phyloP scores from a whole-genome alignment of 37 sponge, comb jelly and placozoan species.

The Geodia barretti region DNA sequence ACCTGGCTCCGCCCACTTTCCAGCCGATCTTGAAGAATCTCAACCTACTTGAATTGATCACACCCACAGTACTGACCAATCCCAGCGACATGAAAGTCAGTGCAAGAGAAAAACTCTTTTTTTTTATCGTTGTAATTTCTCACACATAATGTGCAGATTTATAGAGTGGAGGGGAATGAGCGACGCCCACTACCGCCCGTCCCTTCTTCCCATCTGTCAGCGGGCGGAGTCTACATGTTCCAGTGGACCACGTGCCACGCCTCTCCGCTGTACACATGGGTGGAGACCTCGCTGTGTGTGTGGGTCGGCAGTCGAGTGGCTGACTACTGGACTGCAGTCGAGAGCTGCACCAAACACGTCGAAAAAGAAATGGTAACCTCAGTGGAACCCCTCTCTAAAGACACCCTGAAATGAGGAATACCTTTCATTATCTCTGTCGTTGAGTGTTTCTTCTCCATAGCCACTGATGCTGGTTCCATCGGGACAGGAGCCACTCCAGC shows the following conservation, averaged over 20 bases:
- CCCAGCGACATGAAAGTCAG: background rate
- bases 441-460: background rate
- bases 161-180: background rate
- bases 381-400: too few relatives aligned
- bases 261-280: constrained; percentile 41
- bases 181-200: background rate
- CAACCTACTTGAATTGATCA: background rate
- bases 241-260: constrained; percentile 20
- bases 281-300: constrained; percentile 35
- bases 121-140: background rate
- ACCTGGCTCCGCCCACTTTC: background rate
- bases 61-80: background rate
- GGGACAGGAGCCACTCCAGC: constrained; percentile 51
- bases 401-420: too few relatives aligned
- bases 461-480: constrained; percentile 60
- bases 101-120: too few relatives aligned
- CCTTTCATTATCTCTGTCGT: too few relatives aligned
- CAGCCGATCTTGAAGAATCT: background rate
- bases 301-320: constrained; percentile 28
- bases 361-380: background rate
- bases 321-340: background rate
- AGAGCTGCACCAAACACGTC: background rate
- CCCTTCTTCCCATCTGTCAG: background rate
- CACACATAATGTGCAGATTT: background rate
- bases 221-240: constrained; percentile 20